Evolutionary conservation across 1,140 invertebrate genomes (phyloP).

Genomic region (Aphelenchoides avenae): DNA sequence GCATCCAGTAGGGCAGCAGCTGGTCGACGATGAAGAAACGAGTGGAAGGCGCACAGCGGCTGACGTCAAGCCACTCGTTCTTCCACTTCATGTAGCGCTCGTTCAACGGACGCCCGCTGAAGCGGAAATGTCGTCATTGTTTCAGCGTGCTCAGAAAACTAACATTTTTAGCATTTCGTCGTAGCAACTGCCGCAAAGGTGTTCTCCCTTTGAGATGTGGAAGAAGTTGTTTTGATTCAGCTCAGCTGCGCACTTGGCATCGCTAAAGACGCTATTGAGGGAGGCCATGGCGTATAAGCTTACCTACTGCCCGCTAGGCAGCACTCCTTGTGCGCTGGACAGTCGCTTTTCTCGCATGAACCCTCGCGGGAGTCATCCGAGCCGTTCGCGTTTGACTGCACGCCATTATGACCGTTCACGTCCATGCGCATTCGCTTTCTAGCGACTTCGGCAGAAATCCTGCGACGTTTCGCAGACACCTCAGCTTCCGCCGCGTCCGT

Average conservation of each 20-base stretch:
- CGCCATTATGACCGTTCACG: too few relatives aligned
- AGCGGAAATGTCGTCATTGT: slow-evolving; percentile 14
- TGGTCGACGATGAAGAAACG: slow-evolving; percentile 57
- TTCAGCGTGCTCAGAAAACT: slow-evolving; percentile 13
- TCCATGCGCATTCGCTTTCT: too few relatives aligned
- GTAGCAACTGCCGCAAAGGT: slow-evolving; percentile 46
- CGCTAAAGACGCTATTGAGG: slow-evolving; percentile 11
- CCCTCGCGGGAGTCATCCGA: slow-evolving; percentile 45
- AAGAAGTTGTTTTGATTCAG: slow-evolving; percentile 23
- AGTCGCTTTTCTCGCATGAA: slow-evolving; percentile 46
- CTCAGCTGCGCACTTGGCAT: neutral
- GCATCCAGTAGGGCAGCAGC: slow-evolving; percentile 61
- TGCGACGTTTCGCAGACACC: neutral
- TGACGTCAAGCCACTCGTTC: slow-evolving; percentile 37
- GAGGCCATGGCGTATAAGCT: too few relatives aligned
- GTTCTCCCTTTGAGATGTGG: slow-evolving; percentile 45
- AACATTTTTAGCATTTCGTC: slow-evolving; percentile 41
- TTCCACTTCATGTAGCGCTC: slow-evolving; percentile 45
- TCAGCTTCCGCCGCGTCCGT: slow-evolving; percentile 2
- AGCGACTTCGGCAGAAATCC: too few relatives aligned
- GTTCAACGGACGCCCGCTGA: slow-evolving; percentile 31
- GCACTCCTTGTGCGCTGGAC: slow-evolving; percentile 30
- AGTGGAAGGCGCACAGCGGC: slow-evolving; percentile 42
- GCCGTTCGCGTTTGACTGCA: slow-evolving; percentile 1
- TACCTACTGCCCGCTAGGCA: too few relatives aligned